Percentiles rank a stretch among this genome's conserved stretches.
Evolutionary conservation across 2,888 invertebrate species (phyloP).

Genomic region (Cataglyphis cursor): DNA sequence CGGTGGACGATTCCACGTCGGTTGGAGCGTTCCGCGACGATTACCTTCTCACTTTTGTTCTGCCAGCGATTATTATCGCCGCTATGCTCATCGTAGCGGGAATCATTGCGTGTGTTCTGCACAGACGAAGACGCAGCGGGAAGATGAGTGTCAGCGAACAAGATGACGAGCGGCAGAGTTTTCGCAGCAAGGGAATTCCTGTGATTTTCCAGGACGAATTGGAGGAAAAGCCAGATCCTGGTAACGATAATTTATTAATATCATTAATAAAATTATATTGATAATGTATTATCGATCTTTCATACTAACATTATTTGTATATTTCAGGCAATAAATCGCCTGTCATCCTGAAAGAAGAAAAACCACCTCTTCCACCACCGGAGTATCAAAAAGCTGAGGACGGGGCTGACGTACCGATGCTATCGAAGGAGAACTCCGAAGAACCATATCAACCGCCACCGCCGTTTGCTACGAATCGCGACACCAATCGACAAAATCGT

Average conservation of each 20-base stretch:
- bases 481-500: conserved; percentile 91
- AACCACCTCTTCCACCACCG: conserved; percentile 96
- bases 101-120: conserved; percentile 95
- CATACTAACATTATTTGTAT: not conserved
- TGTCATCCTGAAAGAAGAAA: conserved; percentile 97
- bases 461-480: conserved; percentile 92
- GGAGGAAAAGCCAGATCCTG: conserved; percentile 96
- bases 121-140: conserved; percentile 94
- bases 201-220: conserved; percentile 99
- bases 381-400: conserved; percentile 90
- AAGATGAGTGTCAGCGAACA: conserved; percentile 94
- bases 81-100: conserved; percentile 95
- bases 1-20: conserved; percentile 84
- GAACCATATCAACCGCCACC: conserved; percentile 97
- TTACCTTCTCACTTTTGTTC: conserved; percentile 93
- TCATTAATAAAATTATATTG: conserved; percentile 11
- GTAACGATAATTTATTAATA: conserved; percentile 67
- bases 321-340: conserved; percentile 93
- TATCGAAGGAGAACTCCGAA: conserved; percentile 87
- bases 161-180: conserved; percentile 94
- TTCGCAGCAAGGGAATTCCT: conserved; percentile 95
- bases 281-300: not conserved
- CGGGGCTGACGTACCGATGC: conserved; percentile 87
- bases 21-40: conserved; percentile 88
- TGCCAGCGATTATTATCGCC: conserved; percentile 95